Percentiles rank a stretch among this genome's conserved stretches.
Evolutionary conservation across 2,113 vertebrate genomes (phyloP).

Genomic region (Micronisus gabar): DNA sequence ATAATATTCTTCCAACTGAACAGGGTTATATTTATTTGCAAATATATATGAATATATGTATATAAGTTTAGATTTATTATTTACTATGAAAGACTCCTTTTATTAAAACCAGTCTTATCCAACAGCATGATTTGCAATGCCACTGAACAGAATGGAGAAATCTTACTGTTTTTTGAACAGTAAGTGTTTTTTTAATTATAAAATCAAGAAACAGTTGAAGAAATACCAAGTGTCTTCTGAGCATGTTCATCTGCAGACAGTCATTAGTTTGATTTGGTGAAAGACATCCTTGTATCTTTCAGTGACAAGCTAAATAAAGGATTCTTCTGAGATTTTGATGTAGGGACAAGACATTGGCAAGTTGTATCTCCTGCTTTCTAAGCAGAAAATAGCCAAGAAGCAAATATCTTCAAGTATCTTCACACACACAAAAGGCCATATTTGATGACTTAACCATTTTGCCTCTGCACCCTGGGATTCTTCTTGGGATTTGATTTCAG

Average conservation of each 20-base stretch:
- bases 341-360: neutral
- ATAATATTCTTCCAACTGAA: neutral
- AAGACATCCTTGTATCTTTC: neutral
- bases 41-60: neutral
- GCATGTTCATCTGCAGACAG: neutral
- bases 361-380: neutral
- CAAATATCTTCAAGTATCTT: neutral
- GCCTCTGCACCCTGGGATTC: neutral
- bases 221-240: neutral
- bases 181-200: neutral
- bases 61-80: neutral
- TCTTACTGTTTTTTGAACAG: neutral
- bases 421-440: neutral
- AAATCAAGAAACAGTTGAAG: neutral
- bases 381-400: neutral
- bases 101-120: neutral
- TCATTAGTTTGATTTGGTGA: neutral
- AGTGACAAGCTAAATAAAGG: neutral
- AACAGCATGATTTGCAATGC: neutral
- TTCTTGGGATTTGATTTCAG: conserved; percentile 7
- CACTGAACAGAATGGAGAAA: neutral
- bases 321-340: neutral
- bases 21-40: neutral
- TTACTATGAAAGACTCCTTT: neutral
- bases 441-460: neutral